These are phyloP conservation scores for Anorthoa munda DNA, from an alignment of 2,888 invertebrate species.

Conservation along the genomic window DNA sequence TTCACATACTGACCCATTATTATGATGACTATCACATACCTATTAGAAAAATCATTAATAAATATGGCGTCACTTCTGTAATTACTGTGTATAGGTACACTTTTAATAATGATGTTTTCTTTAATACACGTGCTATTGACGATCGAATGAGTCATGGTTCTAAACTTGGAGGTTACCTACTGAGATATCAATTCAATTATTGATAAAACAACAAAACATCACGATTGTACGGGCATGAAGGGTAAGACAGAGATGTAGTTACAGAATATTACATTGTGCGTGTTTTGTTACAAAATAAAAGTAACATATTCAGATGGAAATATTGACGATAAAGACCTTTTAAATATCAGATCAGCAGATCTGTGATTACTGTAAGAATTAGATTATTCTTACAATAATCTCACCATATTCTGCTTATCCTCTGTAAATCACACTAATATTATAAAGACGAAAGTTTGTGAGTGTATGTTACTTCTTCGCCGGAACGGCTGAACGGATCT, in stretches of 20 bases:
- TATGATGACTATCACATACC: neutral
- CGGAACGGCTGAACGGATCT: too few species aligned
- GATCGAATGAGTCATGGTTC: constrained; percentile 23
- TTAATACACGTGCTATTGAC: constrained; percentile 29
- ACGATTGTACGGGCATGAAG: too few species aligned
- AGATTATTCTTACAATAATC: too few species aligned
- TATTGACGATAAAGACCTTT: neutral
- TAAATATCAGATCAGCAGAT: neutral
- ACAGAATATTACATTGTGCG: too few species aligned
- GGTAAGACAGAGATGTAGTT: too few species aligned
- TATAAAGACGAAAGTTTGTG: too few species aligned
- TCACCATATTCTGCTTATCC: too few species aligned
- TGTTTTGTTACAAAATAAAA: too few species aligned
- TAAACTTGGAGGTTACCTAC: constrained; percentile 27
- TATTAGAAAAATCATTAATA: constrained; percentile 21
- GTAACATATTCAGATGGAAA: neutral
- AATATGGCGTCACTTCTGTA: constrained; percentile 34
- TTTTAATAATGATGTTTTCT: constrained; percentile 31
- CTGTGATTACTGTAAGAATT: too few species aligned
- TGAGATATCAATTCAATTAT: neutral
- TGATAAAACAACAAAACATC: too few species aligned
- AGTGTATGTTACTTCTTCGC: too few species aligned
- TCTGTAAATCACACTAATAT: too few species aligned
- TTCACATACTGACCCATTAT: neutral
- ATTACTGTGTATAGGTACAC: constrained; percentile 23